Percentiles rank a stretch among this genome's conserved stretches.
These are phyloP conservation scores for Neomonachus schauinslandi DNA, from an alignment of 2,113 vertebrate genomes.

Conservation along the genomic window DNA sequence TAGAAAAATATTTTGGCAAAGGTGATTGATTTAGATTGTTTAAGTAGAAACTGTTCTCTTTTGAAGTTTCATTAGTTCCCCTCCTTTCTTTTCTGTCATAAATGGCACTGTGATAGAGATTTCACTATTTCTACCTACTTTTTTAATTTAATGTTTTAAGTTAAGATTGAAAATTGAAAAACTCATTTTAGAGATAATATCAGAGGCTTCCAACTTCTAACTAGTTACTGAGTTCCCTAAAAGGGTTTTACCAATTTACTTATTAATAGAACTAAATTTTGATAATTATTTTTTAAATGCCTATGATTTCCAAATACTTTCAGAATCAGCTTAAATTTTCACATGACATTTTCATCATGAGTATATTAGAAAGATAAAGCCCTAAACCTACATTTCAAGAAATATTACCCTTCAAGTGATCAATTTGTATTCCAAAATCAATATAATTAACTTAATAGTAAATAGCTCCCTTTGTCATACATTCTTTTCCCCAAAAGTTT, in stretches of 20 bases:
- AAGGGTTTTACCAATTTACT: slow-evolving; percentile 39
- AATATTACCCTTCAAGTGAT: not conserved
- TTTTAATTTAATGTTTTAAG: slow-evolving; percentile 33
- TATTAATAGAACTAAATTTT: slow-evolving; percentile 39
- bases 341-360: not conserved
- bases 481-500: not conserved
- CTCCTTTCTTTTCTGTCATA: slow-evolving; percentile 24
- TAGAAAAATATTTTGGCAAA: slow-evolving; percentile 18
- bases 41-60: not conserved
- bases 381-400: slow-evolving; percentile 1
- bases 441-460: slow-evolving; percentile 37
- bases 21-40: not conserved
- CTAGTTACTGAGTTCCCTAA: slow-evolving; percentile 6
- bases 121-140: not conserved
- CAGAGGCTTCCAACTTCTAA: slow-evolving; percentile 12
- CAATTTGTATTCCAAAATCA: not conserved
- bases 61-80: slow-evolving; percentile 22
- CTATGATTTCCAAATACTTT: slow-evolving; percentile 33
- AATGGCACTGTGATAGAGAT: not conserved
- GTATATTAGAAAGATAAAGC: not conserved
- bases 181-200: slow-evolving; percentile 37
- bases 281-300: slow-evolving; percentile 1
- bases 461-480: slow-evolving; percentile 28
- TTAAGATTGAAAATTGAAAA: slow-evolving; percentile 11
- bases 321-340: slow-evolving; percentile 43